A percentile compares a stretch with the other conserved stretches of the same genome.
Evolutionary conservation across 2,888 invertebrate species (phyloP).

Genomic region (Phengaris arion): DNA sequence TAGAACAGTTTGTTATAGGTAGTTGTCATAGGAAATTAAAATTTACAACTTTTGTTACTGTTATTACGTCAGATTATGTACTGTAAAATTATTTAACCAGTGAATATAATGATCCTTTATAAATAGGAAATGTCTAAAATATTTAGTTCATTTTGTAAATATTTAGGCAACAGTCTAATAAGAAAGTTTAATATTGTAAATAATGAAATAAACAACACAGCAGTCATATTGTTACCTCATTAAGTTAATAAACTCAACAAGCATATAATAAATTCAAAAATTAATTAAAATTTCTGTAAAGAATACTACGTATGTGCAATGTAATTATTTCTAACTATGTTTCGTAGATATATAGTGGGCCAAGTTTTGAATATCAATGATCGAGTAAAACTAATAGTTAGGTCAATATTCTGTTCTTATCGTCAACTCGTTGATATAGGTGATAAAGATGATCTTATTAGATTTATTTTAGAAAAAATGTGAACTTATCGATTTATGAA

Average conservation of each 20-base stretch:
- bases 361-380: background rate
- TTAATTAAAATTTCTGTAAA: conserved; percentile 7
- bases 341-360: background rate
- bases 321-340: conserved; percentile 13
- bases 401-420: background rate
- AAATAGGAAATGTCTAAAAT: too few species aligned
- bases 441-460: background rate
- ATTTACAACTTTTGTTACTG: too few species aligned
- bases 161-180: background rate
- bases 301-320: background rate
- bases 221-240: background rate
- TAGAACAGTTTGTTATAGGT: too few species aligned
- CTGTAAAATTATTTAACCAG: too few species aligned
- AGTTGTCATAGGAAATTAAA: too few species aligned
- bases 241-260: conserved; percentile 11
- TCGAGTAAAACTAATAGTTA: background rate
- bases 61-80: too few species aligned
- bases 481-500: background rate
- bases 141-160: background rate
- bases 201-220: background rate
- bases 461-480: background rate
- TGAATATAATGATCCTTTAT: too few species aligned
- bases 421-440: background rate
- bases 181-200: background rate
- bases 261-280: background rate